Evolutionary conservation across 2,888 invertebrate species (phyloP), one percentile per base, ranked within the genome.

Genomic region (Hemaris fuciformis): DNA sequence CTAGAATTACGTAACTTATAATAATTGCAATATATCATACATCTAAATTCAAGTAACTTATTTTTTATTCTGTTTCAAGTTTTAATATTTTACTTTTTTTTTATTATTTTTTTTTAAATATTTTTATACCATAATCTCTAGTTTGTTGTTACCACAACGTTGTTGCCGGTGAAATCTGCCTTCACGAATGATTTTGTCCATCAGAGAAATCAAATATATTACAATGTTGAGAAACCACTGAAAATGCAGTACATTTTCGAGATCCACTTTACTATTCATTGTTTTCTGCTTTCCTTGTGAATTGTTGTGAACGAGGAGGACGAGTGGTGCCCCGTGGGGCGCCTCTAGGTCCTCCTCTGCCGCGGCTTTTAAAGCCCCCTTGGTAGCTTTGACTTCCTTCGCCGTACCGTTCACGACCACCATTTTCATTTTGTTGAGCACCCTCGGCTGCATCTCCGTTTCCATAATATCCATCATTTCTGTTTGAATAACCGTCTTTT

Each of bases 151-250:
- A 83, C 88, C 89, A 87, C 88, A 86, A 85, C 88, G 94, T 94
- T 94, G 94, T 94, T 94, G 94, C 94, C 94, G 93, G 94, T 94
- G 94, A 94, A 94, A 94, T 94, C 93, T 94, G 94, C 94, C 94
- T 94, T 94, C 94, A 94, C 94, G 91, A 93, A 90, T 87, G 87
- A 89, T 89, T 90, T 88, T 84, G 91, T 89, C 88, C 84, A 75
- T 86, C 76, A 81, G 76, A 76, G 74, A 75, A 74, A 60, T 66
- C 60, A 63, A 57, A 67, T 68, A 70, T 70, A 68, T 72, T 73
- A 75, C 65, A 67, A 66, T 59, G 66, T 73, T 72, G 72, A 72
- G 73, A 69, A 66, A 71, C 71, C 75, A 71, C 75, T 65, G 64
- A 64, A 61, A 65, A 68, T 66, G 73, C 70, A 70, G 67, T 72